These are phyloP conservation scores for Sweltsa coloradensis DNA, from an alignment of 1,140 invertebrate genomes.

Conservation along the genomic window DNA sequence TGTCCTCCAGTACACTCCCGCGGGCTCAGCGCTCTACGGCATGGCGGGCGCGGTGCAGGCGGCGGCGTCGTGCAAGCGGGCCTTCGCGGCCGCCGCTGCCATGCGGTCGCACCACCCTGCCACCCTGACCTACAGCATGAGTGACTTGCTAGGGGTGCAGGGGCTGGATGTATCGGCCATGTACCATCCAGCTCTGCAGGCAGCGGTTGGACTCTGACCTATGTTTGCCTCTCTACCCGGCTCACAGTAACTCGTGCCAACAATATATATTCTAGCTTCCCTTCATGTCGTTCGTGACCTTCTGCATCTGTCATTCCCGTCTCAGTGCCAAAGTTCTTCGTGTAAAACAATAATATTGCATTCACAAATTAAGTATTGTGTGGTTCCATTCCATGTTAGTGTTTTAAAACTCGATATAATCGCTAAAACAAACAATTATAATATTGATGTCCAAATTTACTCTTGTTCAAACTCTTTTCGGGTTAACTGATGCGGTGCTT, in stretches of 20 bases:
- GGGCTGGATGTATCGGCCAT: slow-evolving; percentile 47
- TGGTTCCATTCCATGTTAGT: no score
- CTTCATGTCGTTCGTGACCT: background rate
- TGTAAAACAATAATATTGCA: no score
- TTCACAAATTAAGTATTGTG: no score
- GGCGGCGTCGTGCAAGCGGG: slow-evolving; percentile 34
- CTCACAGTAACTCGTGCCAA: slow-evolving; percentile 30
- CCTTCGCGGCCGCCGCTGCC: slow-evolving; percentile 28
- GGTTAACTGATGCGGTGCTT: no score
- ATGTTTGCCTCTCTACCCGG: slow-evolving; percentile 38
- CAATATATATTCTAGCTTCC: background rate
- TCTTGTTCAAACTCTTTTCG: no score
- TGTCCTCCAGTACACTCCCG: slow-evolving; percentile 19
- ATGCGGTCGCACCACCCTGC: slow-evolving; percentile 26
- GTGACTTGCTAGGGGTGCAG: slow-evolving; percentile 50
- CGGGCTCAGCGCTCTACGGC: slow-evolving; percentile 33
- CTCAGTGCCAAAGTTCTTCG: background rate
- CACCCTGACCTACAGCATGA: slow-evolving; percentile 50
- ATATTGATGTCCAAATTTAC: no score
- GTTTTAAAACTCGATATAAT: no score
- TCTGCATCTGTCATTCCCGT: background rate
- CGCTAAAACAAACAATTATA: no score
- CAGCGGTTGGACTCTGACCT: slow-evolving; percentile 55
- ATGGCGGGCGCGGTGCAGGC: slow-evolving; percentile 35
- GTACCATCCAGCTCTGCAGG: slow-evolving; percentile 41